Percentiles rank a stretch among this genome's conserved stretches.
These are phyloP conservation scores for Melanotaenia boesemani DNA, from an alignment of 2,797 vertebrate species.

Conservation along the genomic window DNA sequence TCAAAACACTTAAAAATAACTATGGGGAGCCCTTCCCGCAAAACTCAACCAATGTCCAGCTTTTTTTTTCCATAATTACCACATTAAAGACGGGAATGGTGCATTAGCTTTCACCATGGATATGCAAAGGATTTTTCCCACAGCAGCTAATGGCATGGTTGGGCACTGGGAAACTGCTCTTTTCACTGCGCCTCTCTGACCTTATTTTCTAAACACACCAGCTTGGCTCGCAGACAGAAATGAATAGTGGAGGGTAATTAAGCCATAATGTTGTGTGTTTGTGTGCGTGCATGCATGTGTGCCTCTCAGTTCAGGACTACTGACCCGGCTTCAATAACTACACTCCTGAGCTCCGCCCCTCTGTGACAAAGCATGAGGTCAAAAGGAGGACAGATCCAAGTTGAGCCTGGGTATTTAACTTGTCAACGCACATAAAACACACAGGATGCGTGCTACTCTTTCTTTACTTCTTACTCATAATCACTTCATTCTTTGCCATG, in stretches of 20 bases:
- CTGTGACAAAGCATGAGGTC: constrained; percentile 64
- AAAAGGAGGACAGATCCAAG: constrained; percentile 60
- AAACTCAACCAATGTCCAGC: constrained; percentile 19
- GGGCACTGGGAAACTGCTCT: constrained; percentile 43
- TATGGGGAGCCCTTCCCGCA: constrained; percentile 33
- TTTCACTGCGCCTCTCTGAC: constrained; percentile 59
- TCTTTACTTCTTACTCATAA: constrained; percentile 11
- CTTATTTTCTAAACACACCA: constrained; percentile 60
- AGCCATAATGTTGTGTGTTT: constrained; percentile 55
- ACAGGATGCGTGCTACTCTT: background rate
- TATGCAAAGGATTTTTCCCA: constrained; percentile 46
- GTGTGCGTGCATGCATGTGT: constrained; percentile 25
- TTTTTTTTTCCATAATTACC: constrained; percentile 25
- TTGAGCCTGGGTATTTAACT: constrained; percentile 48
- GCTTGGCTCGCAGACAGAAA: constrained; percentile 50
- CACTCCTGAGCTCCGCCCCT: constrained; percentile 60
- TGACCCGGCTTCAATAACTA: constrained; percentile 59
- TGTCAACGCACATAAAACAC: constrained; percentile 26
- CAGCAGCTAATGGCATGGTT: constrained; percentile 33
- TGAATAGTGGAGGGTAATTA: constrained; percentile 65
- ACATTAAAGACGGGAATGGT: constrained; percentile 69
- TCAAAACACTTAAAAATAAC: constrained; percentile 22
- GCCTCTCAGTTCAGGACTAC: constrained; percentile 45
- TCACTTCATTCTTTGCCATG: background rate
- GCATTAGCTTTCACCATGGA: constrained; percentile 58